A percentile compares a stretch with the other conserved stretches of the same genome.
Evolutionary conservation across 64 coral and sea anemone genomes (phyloP).

Genomic region (Dendrophyllia cribrosa): DNA sequence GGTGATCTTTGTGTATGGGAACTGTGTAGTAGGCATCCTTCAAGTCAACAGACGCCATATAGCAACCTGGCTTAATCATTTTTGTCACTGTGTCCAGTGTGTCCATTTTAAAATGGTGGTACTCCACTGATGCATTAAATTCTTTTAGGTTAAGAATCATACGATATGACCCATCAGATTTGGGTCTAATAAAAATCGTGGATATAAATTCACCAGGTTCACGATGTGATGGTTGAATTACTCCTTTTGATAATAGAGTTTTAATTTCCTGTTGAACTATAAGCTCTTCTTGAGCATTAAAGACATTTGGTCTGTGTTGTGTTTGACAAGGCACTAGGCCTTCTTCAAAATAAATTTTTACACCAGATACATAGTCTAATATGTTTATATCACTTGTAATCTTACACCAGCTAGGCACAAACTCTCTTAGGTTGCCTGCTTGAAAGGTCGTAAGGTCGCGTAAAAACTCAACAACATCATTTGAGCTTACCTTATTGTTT

Average conservation of each 20-base stretch:
- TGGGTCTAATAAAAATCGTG: slow-evolving; percentile 52
- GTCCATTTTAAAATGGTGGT: slow-evolving; percentile 61
- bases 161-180: slow-evolving; percentile 54
- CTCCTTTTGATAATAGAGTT: slow-evolving; percentile 28
- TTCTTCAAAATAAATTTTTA: slow-evolving; percentile 61
- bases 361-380: slow-evolving; percentile 49
- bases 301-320: slow-evolving; percentile 32
- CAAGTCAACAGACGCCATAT: slow-evolving; percentile 39
- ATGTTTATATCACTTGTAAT: slow-evolving; percentile 59
- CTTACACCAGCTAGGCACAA: slow-evolving; percentile 49
- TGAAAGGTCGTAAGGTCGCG: slow-evolving; percentile 49
- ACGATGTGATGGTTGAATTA: slow-evolving; percentile 13
- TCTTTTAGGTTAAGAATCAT: slow-evolving; percentile 69
- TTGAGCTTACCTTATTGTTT: slow-evolving; percentile 31
- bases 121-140: slow-evolving; percentile 53
- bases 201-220: slow-evolving; percentile 42
- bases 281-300: slow-evolving; percentile 46
- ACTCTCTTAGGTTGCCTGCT: slow-evolving; percentile 63
- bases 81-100: slow-evolving; percentile 54
- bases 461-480: slow-evolving; percentile 52
- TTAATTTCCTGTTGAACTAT: slow-evolving; percentile 60
- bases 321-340: slow-evolving; percentile 23
- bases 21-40: slow-evolving; percentile 11
- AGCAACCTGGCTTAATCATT: slow-evolving; percentile 66
- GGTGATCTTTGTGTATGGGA: slow-evolving; percentile 49